These are phyloP conservation scores for Limanda limanda DNA, from an alignment of 2,113 vertebrate genomes.

Conservation along the genomic window DNA sequence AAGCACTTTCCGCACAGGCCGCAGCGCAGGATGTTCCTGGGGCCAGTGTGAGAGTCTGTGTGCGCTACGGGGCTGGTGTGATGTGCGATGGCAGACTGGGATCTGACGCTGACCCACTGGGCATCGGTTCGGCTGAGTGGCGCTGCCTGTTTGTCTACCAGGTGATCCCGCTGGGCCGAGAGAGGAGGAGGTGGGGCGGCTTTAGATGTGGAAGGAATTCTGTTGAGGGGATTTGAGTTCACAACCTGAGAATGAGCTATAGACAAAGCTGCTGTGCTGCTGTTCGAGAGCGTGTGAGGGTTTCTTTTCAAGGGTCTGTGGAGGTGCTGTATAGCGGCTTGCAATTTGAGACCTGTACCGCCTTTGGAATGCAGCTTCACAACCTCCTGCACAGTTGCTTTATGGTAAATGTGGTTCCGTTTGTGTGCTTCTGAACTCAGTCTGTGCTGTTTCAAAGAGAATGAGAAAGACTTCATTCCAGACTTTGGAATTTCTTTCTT, in stretches of 20 bases:
- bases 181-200: slow-evolving; percentile 20
- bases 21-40: slow-evolving; percentile 73
- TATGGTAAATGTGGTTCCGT: slow-evolving; percentile 45
- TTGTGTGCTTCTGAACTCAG: slow-evolving; percentile 39
- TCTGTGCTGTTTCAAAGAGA: slow-evolving; percentile 43
- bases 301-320: slow-evolving; percentile 62
- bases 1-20: slow-evolving; percentile 82
- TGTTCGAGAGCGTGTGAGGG: slow-evolving; percentile 25
- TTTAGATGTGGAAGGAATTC: slow-evolving; percentile 71
- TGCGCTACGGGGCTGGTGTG: slow-evolving; percentile 30
- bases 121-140: slow-evolving; percentile 52
- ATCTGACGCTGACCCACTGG: slow-evolving; percentile 54
- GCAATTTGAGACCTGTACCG: slow-evolving; percentile 41
- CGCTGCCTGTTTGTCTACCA: slow-evolving; percentile 44
- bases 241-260: slow-evolving; percentile 38
- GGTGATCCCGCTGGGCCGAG: slow-evolving; percentile 57
- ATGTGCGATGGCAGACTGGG: slow-evolving; percentile 55
- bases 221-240: slow-evolving; percentile 51
- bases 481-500: slow-evolving; percentile 26
- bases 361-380: slow-evolving; percentile 57
- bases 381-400: slow-evolving; percentile 48
- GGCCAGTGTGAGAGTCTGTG: slow-evolving; percentile 30
- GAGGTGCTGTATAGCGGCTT: slow-evolving; percentile 59
- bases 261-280: slow-evolving; percentile 24
- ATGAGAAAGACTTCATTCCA: slow-evolving; percentile 22